A percentile compares a stretch with the other conserved stretches of the same genome.
These are phyloP conservation scores for Propsilocerus akamusi DNA, from an alignment of 1,140 invertebrate species.

Conservation along the genomic window DNA sequence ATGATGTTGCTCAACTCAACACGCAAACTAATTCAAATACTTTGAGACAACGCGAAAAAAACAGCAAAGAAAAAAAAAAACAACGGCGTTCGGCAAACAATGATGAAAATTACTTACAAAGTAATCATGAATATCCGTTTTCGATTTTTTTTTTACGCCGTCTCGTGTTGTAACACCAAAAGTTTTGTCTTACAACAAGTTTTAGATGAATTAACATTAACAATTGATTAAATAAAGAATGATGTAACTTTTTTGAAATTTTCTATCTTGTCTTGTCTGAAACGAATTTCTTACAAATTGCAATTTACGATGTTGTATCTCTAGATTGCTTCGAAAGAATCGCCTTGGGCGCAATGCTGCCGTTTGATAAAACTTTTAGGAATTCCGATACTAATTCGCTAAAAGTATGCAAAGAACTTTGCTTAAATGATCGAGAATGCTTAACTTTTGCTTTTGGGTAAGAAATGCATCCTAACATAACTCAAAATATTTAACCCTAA, in stretches of 20 bases:
- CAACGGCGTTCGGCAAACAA: no score
- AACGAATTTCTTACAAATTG: background rate
- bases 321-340: slow-evolving; percentile 23
- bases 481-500: background rate
- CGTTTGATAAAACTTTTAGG: slow-evolving; percentile 24
- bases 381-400: slow-evolving; percentile 24
- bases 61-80: no score
- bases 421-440: slow-evolving; percentile 21
- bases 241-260: background rate
- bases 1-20: no score
- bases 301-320: background rate
- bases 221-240: slow-evolving; percentile 3
- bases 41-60: no score
- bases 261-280: background rate
- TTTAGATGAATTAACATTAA: slow-evolving; percentile 2
- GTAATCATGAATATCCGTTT: background rate
- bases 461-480: slow-evolving; percentile 6
- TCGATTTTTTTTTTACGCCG: background rate
- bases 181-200: background rate
- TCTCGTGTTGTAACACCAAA: background rate
- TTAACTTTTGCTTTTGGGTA: slow-evolving; percentile 23
- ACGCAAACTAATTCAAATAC: no score
- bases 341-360: slow-evolving; percentile 23
- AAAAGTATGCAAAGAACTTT: slow-evolving; percentile 22
- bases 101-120: background rate